Evolutionary conservation across 2,797 vertebrate species (phyloP).

Genomic region (Coluber constrictor): DNA sequence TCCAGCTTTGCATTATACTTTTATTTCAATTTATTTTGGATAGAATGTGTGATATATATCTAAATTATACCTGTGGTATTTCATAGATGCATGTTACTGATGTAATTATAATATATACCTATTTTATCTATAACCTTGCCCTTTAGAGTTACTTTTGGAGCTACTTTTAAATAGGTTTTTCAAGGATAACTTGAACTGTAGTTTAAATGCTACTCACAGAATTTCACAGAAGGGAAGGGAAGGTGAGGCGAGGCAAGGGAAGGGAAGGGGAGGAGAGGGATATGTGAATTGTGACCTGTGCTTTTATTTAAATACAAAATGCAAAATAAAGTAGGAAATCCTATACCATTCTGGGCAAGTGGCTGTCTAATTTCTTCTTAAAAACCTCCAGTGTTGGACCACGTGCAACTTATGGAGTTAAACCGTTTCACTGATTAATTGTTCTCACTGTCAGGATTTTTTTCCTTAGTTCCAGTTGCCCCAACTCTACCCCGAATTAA

Average conservation of each 20-base stretch:
- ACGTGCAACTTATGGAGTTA: neutral
- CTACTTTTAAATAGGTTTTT: constrained; percentile 34
- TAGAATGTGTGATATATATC: constrained; percentile 57
- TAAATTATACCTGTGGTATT: constrained; percentile 53
- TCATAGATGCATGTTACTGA: constrained; percentile 55
- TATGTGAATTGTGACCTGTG: constrained; percentile 37
- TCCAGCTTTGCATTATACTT: constrained; percentile 61
- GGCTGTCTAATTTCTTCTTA: neutral
- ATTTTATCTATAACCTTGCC: constrained; percentile 39
- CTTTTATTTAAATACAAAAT: constrained; percentile 47
- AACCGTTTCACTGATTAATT: no score
- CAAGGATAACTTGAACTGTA: constrained; percentile 50
- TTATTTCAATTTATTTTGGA: constrained; percentile 72
- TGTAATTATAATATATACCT: constrained; percentile 54
- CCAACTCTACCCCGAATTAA: neutral
- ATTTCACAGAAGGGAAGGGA: constrained; percentile 5
- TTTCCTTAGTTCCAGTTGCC: neutral
- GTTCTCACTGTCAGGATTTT: no score
- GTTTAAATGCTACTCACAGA: constrained; percentile 57
- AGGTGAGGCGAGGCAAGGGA: neutral
- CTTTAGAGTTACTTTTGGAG: constrained; percentile 24
- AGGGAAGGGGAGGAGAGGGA: neutral
- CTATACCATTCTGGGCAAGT: neutral
- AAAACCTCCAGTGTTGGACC: neutral
- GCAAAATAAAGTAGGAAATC: neutral